These are phyloP conservation scores for Chaetura pelagica DNA, from an alignment of 2,113 vertebrate species.

Conservation along the genomic window DNA sequence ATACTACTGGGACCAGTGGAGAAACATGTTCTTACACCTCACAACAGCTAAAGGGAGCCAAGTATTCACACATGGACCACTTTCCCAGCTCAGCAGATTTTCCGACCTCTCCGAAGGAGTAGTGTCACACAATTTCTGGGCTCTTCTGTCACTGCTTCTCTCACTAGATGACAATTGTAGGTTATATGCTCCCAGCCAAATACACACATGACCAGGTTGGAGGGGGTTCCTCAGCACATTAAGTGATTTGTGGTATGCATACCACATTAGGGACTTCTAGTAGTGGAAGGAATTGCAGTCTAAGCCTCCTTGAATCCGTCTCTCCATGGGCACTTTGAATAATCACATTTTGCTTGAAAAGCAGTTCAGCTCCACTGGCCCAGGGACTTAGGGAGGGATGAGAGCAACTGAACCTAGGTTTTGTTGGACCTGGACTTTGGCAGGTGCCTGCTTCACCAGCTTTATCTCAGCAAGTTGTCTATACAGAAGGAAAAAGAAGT, in stretches of 20 bases:
- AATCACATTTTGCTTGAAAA: neutral
- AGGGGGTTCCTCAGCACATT: neutral
- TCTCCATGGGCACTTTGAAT: neutral
- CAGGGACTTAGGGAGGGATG: neutral
- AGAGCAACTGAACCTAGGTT: neutral
- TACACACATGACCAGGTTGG: neutral
- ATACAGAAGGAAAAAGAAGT: neutral
- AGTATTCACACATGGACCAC: neutral
- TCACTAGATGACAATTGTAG: fast-evolving
- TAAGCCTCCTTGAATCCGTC: neutral
- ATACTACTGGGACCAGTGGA: neutral
- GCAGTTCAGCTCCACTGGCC: neutral
- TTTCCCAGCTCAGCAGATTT: neutral
- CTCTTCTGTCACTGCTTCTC: neutral
- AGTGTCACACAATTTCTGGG: neutral
- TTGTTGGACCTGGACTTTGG: neutral
- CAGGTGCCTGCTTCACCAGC: neutral
- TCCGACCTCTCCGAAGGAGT: neutral
- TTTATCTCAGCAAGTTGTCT: neutral
- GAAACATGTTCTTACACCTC: neutral
- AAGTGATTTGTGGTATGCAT: fast-evolving
- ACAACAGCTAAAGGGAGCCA: neutral
- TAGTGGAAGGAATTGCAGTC: neutral
- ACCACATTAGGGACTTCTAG: neutral
- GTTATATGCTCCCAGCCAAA: fast-evolving